A percentile compares a stretch with the other conserved stretches of the same genome.
Conservation (phyloP, 2,113 vertebrate genomes). For the Cavia aperea region DNA sequence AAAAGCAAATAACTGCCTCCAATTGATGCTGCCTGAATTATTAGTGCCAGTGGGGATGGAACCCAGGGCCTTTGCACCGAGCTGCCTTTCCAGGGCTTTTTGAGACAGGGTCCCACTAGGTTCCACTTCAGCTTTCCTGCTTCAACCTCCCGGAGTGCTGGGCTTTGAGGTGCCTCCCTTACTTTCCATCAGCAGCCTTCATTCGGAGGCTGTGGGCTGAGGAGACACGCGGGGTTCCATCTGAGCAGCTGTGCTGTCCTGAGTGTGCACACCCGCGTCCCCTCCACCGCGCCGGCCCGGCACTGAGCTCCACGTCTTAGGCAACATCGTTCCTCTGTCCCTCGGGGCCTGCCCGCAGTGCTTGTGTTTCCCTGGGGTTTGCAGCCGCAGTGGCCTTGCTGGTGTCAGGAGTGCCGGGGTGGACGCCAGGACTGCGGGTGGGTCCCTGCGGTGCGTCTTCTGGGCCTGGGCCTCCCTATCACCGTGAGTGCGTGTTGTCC, state of each 20-base stretch:
- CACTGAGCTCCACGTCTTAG: background rate
- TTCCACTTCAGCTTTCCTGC: background rate
- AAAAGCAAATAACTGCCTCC: background rate
- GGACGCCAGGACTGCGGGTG: too few relatives aligned
- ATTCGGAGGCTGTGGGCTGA: background rate
- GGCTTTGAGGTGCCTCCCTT: background rate
- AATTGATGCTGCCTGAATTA: background rate
- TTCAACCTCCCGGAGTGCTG: background rate
- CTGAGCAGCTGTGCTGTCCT: background rate
- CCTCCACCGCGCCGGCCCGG: too few relatives aligned
- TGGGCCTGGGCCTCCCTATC: too few relatives aligned
- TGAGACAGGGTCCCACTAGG: background rate
- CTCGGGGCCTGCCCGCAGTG: too few relatives aligned
- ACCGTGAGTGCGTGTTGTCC: too few relatives aligned
- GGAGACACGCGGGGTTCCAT: background rate
- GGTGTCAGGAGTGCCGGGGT: background rate
- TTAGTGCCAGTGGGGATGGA: background rate
- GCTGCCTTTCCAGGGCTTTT: background rate
- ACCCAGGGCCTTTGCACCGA: background rate
- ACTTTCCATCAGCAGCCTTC: background rate
- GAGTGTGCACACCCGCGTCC: too few relatives aligned
- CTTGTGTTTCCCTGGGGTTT: background rate
- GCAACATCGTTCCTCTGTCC: too few relatives aligned
- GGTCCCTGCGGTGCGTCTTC: too few relatives aligned
- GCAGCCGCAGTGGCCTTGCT: background rate